Percentiles rank a stretch among this genome's conserved stretches.
Conservation (phyloP, 2,888 invertebrate genomes). For the Parelbella ahira region DNA sequence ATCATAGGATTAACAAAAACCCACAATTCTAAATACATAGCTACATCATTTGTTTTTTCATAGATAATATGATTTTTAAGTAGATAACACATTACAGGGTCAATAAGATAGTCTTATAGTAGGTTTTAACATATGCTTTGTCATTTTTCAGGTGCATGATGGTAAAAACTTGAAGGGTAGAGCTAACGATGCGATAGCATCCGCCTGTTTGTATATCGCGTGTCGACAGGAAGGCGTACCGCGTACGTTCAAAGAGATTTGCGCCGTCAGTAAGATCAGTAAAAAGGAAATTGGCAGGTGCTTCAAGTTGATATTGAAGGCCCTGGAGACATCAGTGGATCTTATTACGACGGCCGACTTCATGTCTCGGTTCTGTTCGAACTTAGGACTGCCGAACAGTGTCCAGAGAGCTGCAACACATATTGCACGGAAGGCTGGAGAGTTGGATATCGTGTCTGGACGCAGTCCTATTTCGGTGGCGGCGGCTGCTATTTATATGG, state of each 20-base stretch:
- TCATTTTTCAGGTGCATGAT: conserved; percentile 90
- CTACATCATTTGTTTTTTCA: no score
- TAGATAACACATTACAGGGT: no score
- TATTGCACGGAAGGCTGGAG: conserved; percentile 97
- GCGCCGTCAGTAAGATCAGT: conserved; percentile 98
- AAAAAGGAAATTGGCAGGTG: conserved; percentile 99
- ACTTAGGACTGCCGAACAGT: conserved; percentile 92
- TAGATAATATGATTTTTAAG: no score
- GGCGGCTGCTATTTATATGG: conserved; percentile 99
- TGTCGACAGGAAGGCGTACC: conserved; percentile 99
- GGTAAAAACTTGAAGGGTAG: conserved; percentile 97
- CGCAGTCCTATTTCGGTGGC: conserved; percentile 99
- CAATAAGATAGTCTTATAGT: no score
- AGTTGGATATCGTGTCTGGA: conserved; percentile 98
- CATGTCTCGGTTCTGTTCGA: conserved; percentile 99
- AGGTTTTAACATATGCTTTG: no score
- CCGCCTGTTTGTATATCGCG: conserved; percentile 99
- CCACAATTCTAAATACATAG: no score
- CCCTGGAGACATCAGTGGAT: conserved; percentile 97
- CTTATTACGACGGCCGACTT: conserved; percentile 99
- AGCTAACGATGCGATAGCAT: conserved; percentile 98
- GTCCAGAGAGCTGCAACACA: conserved; percentile 97
- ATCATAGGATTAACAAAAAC: no score
- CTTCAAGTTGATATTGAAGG: conserved; percentile 97
- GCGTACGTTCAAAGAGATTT: conserved; percentile 99